Percentiles rank a stretch among this genome's conserved stretches.
Evolutionary conservation across 2,113 vertebrate genomes (phyloP).

Genomic region (Etia nguti): DNA sequence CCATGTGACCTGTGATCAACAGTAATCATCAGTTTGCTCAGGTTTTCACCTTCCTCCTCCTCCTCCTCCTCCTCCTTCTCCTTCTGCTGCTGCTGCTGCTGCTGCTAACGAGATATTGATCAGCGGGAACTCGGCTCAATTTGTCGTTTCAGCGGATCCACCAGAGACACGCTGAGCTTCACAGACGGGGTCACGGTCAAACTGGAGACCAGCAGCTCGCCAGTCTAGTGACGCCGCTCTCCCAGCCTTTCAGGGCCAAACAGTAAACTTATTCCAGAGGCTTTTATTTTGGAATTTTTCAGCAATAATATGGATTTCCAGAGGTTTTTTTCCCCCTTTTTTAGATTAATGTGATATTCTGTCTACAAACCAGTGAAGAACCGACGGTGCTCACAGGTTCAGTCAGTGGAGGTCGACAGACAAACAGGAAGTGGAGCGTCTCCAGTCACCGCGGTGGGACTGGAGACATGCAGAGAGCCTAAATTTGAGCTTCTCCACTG

Average conservation of each 20-base stretch:
- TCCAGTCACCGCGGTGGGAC: no score
- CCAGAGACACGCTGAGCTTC: not conserved
- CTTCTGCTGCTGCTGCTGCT: accelerated
- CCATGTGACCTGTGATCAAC: not conserved
- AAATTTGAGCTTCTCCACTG: no score
- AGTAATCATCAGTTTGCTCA: not conserved
- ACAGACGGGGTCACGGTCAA: not conserved
- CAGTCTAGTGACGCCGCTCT: not conserved
- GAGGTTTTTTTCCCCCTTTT: no score
- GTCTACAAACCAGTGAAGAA: no score
- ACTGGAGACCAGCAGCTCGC: not conserved
- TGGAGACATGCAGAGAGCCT: no score
- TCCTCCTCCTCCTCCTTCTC: not conserved
- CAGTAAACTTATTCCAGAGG: no score
- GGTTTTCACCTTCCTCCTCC: not conserved
- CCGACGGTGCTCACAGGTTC: no score
- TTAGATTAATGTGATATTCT: no score
- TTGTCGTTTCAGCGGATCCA: not conserved
- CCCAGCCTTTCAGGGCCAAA: not conserved
- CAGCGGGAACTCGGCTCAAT: not conserved
- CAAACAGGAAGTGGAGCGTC: no score
- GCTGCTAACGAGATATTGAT: not conserved
- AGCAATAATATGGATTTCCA: no score
- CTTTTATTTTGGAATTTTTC: no score
- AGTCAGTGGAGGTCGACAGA: no score